Evolutionary conservation across 2,113 vertebrate genomes (phyloP).

Genomic region (Oceanodroma tethys): DNA sequence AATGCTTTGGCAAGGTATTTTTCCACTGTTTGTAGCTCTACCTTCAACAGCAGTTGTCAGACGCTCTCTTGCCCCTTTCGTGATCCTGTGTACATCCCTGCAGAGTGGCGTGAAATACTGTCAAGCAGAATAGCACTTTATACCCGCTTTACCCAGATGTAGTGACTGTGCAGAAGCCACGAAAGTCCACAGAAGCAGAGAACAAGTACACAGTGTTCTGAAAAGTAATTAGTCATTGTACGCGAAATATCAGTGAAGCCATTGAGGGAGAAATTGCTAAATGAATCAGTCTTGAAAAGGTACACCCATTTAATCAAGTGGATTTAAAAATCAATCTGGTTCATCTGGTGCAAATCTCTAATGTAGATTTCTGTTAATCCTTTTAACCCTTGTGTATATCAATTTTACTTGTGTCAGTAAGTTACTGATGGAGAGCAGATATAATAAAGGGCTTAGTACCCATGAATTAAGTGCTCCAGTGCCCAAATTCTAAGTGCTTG

Average conservation of each 20-base stretch:
- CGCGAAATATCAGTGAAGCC: constrained; percentile 49
- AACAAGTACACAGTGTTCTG: constrained; percentile 57
- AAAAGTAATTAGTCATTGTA: constrained; percentile 59
- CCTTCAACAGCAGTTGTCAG: background rate
- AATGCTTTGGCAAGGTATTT: background rate
- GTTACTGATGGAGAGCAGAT: background rate
- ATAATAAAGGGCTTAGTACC: background rate
- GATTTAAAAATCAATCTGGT: constrained; percentile 60
- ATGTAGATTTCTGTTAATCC: constrained; percentile 23
- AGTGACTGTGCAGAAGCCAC: constrained; percentile 31
- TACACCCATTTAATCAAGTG: constrained; percentile 59
- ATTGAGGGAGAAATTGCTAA: constrained; percentile 47
- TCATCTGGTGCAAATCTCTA: constrained; percentile 16
- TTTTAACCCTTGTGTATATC: constrained; percentile 45
- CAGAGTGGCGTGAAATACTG: background rate
- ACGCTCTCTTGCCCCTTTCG: background rate
- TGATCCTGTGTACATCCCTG: background rate
- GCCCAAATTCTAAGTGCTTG: background rate
- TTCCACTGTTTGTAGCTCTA: background rate
- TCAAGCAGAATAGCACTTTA: constrained; percentile 9
- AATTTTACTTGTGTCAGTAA: constrained; percentile 14
- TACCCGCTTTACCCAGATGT: background rate
- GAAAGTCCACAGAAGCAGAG: constrained; percentile 4
- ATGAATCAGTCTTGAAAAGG: constrained; percentile 55
- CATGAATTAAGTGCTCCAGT: background rate